phyloP scores from a whole-genome alignment of 92 coral and sea anemone genomes.

The Heteractis magnifica region DNA sequence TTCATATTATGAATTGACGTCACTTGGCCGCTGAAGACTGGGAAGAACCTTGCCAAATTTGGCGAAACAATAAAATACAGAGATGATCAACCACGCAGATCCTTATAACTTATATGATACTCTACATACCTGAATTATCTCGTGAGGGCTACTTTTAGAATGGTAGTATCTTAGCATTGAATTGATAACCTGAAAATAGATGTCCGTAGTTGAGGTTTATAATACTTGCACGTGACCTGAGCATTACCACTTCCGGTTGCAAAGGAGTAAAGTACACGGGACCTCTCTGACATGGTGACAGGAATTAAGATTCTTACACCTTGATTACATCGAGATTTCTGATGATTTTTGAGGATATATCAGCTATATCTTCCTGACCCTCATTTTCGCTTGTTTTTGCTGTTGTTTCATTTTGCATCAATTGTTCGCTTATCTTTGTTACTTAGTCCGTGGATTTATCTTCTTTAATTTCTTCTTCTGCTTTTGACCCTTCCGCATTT shows the following conservation, averaged over 20 bases:
- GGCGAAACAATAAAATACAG: conserved; percentile 27
- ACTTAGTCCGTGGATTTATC: too few relatives aligned
- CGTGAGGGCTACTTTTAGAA: conserved; percentile 13
- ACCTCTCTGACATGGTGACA: neutral
- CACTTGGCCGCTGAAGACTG: conserved; percentile 59
- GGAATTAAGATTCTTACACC: too few relatives aligned
- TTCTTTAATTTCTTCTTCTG: too few relatives aligned
- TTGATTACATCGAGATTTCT: too few relatives aligned
- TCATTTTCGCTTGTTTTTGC: too few relatives aligned
- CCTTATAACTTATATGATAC: neutral
- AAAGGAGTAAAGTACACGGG: neutral
- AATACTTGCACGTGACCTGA: neutral
- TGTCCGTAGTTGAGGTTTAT: neutral
- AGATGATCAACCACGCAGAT: neutral
- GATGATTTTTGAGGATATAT: too few relatives aligned
- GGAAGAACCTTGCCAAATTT: conserved; percentile 44
- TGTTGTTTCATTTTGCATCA: too few relatives aligned
- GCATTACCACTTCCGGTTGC: neutral
- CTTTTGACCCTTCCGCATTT: too few relatives aligned
- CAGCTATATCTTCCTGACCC: too few relatives aligned
- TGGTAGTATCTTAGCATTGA: neutral
- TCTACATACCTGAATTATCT: neutral
- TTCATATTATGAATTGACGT: conserved; percentile 98
- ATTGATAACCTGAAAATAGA: neutral
- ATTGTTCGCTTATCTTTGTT: too few relatives aligned